Evolutionary conservation across 2,113 vertebrate species (phyloP).

Genomic region (Onychostruthus taczanowskii): DNA sequence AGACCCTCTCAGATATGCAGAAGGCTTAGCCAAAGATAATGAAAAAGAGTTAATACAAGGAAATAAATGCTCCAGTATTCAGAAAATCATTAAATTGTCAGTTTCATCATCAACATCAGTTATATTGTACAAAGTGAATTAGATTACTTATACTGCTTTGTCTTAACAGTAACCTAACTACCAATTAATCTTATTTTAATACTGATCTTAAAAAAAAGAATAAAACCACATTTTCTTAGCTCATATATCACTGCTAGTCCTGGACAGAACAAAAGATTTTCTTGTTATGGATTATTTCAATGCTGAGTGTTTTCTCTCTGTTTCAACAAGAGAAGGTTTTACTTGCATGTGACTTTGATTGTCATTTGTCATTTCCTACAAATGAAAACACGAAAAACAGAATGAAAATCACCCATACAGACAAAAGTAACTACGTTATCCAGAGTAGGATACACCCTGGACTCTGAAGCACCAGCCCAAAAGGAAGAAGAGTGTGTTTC

Average conservation of each 20-base stretch:
- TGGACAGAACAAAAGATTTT: not conserved
- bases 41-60: not conserved
- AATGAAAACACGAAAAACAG: not conserved
- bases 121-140: not conserved
- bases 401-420: not conserved
- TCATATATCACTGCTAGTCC: not conserved
- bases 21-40: not conserved
- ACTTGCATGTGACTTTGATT: not conserved
- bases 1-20: not conserved
- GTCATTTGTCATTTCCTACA: not conserved
- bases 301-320: not conserved
- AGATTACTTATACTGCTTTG: not conserved
- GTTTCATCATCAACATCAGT: not conserved
- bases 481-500: not conserved
- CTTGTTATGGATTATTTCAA: not conserved
- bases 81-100: not conserved
- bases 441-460: not conserved
- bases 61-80: not conserved
- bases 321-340: not conserved
- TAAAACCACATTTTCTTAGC: not conserved
- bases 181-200: not conserved
- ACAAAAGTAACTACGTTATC: not conserved
- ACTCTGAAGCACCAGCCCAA: not conserved
- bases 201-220: not conserved
- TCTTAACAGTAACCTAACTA: not conserved